phyloP scores from a whole-genome alignment of 2,888 invertebrate genomes.

The Formica aserva region DNA sequence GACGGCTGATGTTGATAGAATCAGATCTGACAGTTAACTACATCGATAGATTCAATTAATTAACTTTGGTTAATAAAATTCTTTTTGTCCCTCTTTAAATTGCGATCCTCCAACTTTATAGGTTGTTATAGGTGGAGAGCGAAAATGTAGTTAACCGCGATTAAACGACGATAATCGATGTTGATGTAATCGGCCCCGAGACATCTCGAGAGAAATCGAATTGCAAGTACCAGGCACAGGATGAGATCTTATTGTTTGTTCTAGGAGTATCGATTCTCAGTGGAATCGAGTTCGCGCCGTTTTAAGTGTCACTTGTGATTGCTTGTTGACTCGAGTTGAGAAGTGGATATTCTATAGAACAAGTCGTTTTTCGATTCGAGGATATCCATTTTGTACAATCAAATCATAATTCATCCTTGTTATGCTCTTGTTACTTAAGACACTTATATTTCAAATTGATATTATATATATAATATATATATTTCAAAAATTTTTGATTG shows the following conservation, averaged over 20 bases:
- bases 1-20: not conserved
- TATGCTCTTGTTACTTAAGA: not conserved
- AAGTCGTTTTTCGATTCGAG: not conserved
- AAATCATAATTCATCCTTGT: not conserved
- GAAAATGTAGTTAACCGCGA: constrained; percentile 23
- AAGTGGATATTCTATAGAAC: not conserved
- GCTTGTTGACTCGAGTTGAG: constrained; percentile 41
- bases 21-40: not conserved
- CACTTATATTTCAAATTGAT: not conserved
- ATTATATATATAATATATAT: not conserved
- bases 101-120: not conserved
- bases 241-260: constrained; percentile 45
- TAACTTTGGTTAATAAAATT: not conserved
- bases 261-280: constrained; percentile 42
- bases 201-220: constrained; percentile 31
- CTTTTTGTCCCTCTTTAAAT: not conserved
- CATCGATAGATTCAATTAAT: not conserved
- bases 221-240: constrained; percentile 27
- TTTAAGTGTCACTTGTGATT: constrained; percentile 46
- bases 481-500: not conserved
- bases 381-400: constrained; percentile 30
- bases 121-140: not conserved
- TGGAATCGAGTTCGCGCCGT: constrained; percentile 14
- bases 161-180: constrained; percentile 43
- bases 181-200: constrained; percentile 28